Base-by-base conservation (phyloP, 2,113 vertebrate species). In the Syrrhaptes paradoxus region DNA sequence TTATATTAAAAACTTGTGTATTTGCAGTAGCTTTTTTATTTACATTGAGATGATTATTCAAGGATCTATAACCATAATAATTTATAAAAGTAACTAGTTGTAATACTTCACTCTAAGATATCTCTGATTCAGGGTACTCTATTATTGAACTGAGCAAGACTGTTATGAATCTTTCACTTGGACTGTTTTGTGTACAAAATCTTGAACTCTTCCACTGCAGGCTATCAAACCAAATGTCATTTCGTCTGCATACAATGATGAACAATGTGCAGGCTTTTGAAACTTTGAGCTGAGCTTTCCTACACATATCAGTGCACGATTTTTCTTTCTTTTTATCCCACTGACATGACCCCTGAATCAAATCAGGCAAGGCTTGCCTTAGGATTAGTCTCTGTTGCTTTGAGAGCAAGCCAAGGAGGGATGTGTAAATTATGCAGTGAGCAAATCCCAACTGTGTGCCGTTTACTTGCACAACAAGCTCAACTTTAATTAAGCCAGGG, bases 381-480 rank as follows among this genome's bases (percentile, higher is more conserved):
- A 87, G 74, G 83, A 89, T 89, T 52, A 57, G 43, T 79, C 57
- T 94, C 67, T 83, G 21, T 81, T 82, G 63, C 85, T 93, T 93
- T 96, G 92, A 94, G 79, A 91, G 55, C 62, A 87, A 94, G 93
- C 94, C 97, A 97, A 85, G 58, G 63, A 75, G 85, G 45, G 80
- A 95, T 89, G 89, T 87, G 91, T 96, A 95, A 97, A 97, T 97
- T 96, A 96, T 91, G 92, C 85, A 76, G 90, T 87, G 87, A 96
- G 87, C 87, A 97, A 97, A 97, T 96, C 96, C 96, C 83, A 29
- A 95, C 96, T 97, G 95, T 92, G 93, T 78, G 89, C 90, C 58
- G 29, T 97, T 97, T 97, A 97, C 96, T 96, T 96, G 95, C 94
- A 96, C 96, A 96, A 97, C 96, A 97, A 96, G 92, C 94, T 95